Percentiles rank a stretch among this genome's conserved stretches.
phyloP scores from a whole-genome alignment of 2,888 invertebrate species.

The Drosophila robusta region DNA sequence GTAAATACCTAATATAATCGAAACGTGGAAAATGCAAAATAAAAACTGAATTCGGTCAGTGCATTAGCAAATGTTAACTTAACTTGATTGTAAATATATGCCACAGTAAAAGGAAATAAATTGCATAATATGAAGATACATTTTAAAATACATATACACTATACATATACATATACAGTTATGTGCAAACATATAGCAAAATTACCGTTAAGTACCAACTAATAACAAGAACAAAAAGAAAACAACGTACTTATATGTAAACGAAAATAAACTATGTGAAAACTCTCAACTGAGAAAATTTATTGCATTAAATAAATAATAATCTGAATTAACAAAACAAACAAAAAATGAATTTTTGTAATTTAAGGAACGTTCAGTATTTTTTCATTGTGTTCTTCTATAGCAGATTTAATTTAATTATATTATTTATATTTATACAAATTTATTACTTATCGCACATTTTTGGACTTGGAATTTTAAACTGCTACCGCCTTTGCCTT shows the following conservation, averaged over 20 bases:
- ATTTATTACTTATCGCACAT: not conserved
- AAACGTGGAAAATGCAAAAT: slow-evolving; percentile 15
- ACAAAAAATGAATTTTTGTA: not conserved
- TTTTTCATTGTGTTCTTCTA: too few relatives aligned
- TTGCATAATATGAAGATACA: slow-evolving; percentile 33
- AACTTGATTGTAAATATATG: slow-evolving; percentile 53
- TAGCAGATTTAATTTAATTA: not conserved
- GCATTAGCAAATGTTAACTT: slow-evolving; percentile 34
- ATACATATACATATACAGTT: slow-evolving; percentile 43
- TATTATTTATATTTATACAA: not conserved
- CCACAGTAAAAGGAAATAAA: slow-evolving; percentile 15
- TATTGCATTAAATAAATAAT: slow-evolving; percentile 82
- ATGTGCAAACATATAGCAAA: slow-evolving; percentile 73
- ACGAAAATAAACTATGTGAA: slow-evolving; percentile 73
- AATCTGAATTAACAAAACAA: slow-evolving; percentile 55
- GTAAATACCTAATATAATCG: slow-evolving; percentile 28
- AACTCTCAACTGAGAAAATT: slow-evolving; percentile 77
- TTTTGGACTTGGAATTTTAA: not conserved
- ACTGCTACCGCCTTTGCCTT: not conserved
- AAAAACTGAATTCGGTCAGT: slow-evolving; percentile 10
- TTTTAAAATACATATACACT: slow-evolving; percentile 58
- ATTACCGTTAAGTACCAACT: slow-evolving; percentile 77
- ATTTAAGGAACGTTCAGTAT: too few relatives aligned
- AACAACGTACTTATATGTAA: slow-evolving; percentile 69
- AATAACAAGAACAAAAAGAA: slow-evolving; percentile 58